Conservation (phyloP, 2,888 invertebrate genomes). For the Rhogogaster chlorosoma region DNA sequence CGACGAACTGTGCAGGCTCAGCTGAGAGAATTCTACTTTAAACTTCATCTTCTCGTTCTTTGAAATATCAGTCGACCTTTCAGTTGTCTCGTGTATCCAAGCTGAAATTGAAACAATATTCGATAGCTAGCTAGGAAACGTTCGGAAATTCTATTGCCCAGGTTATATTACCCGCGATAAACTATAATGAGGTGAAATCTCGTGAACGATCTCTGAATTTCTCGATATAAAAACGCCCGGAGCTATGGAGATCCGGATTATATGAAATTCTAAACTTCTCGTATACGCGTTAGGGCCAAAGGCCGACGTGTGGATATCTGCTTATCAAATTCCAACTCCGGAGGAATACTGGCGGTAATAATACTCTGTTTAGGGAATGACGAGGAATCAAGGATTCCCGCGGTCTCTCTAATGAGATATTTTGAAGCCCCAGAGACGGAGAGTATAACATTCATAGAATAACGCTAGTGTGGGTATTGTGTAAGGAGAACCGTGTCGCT, state of each 20-base stretch:
- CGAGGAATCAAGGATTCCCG: neutral
- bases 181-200: neutral
- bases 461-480: neutral
- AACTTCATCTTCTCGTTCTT: neutral
- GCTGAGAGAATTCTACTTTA: constrained; percentile 22
- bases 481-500: constrained; percentile 29
- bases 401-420: constrained; percentile 38
- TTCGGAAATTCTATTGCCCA: neutral
- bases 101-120: neutral
- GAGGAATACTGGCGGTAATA: neutral
- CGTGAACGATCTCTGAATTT: neutral
- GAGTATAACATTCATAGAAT: neutral
- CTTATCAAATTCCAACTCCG: neutral
- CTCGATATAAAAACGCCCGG: neutral
- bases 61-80: constrained; percentile 8
- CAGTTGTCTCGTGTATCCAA: neutral
- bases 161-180: neutral
- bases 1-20: constrained; percentile 12
- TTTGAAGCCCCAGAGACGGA: neutral
- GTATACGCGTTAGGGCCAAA: neutral
- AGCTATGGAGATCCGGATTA: neutral
- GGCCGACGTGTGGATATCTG: neutral
- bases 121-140: neutral
- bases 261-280: neutral
- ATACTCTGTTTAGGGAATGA: neutral